phyloP scores from a whole-genome alignment of 2,888 invertebrate species.

The Drosophila diplacantha region DNA sequence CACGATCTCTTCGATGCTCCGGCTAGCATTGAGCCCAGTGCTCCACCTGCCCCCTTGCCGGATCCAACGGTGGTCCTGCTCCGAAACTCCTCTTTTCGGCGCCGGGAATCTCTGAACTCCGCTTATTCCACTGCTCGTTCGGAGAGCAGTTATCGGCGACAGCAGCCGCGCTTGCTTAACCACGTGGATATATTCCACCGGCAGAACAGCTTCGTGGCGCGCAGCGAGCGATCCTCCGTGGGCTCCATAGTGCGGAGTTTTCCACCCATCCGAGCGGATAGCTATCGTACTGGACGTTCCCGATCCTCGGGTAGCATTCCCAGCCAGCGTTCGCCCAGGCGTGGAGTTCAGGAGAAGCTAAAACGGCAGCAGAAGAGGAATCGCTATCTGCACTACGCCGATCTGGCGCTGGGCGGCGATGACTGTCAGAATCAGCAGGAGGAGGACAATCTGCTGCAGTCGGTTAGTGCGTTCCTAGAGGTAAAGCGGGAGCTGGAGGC shows the following conservation, averaged over 20 bases:
- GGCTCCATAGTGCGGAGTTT: constrained; percentile 74
- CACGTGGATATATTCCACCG: constrained; percentile 72
- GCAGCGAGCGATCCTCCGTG: constrained; percentile 73
- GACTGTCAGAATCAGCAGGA: constrained; percentile 51
- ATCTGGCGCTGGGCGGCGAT: constrained; percentile 73
- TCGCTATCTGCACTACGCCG: constrained; percentile 73
- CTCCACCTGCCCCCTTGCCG: constrained; percentile 13
- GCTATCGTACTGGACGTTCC: constrained; percentile 51
- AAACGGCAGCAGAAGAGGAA: constrained; percentile 54
- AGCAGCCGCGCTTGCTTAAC: constrained; percentile 56
- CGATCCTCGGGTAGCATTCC: constrained; percentile 46
- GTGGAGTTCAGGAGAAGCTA: constrained; percentile 24
- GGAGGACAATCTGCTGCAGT: constrained; percentile 75
- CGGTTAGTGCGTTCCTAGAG: constrained; percentile 74
- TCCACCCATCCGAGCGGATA: constrained; percentile 70
- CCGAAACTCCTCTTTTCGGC: constrained; percentile 41
- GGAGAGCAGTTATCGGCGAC: constrained; percentile 55
- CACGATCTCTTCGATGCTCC: constrained; percentile 70
- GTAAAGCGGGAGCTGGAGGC: constrained; percentile 75
- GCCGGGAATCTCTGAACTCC: constrained; percentile 65
- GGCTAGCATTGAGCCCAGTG: constrained; percentile 20
- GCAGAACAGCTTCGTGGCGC: constrained; percentile 73
- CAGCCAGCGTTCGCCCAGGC: constrained; percentile 42
- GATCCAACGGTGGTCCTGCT: constrained; percentile 27
- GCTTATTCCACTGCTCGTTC: constrained; percentile 66